A percentile compares a stretch with the other conserved stretches of the same genome.
These are phyloP conservation scores for Dicaeum eximium DNA, from an alignment of 2,113 vertebrate species.

Conservation along the genomic window DNA sequence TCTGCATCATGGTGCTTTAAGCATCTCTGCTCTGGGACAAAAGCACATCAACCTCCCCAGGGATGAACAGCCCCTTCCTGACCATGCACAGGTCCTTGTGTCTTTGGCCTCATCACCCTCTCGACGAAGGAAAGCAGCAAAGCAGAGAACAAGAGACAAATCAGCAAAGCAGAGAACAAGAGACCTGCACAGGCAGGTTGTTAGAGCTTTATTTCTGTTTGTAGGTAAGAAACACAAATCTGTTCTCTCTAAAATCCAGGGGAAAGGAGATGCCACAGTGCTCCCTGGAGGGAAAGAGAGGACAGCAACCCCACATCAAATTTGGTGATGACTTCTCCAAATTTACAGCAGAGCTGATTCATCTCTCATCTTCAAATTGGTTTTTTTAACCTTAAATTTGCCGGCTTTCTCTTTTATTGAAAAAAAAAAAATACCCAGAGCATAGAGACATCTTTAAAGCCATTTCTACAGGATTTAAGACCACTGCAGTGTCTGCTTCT, in stretches of 20 bases:
- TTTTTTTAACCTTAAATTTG: background rate
- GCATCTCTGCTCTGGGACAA: background rate
- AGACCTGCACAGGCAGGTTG: background rate
- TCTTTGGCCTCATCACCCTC: background rate
- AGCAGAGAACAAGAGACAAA: no score
- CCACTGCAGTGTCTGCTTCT: background rate
- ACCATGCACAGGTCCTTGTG: background rate
- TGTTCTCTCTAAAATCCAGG: background rate
- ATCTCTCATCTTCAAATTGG: background rate
- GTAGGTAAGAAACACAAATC: background rate
- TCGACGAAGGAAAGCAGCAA: background rate
- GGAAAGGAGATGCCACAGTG: background rate
- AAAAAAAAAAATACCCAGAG: background rate
- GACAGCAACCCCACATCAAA: background rate
- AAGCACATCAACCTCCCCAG: fast-evolving
- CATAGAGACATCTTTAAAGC: background rate
- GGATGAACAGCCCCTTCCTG: background rate
- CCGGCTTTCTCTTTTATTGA: background rate
- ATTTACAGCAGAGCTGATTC: background rate
- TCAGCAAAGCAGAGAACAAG: background rate
- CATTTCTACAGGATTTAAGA: background rate
- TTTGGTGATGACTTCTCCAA: background rate
- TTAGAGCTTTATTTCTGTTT: background rate
- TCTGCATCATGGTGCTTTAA: fast-evolving
- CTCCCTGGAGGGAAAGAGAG: background rate